Evolutionary conservation across 2,113 vertebrate species (phyloP), one percentile per base, ranked within the genome.

Genomic region (Petromus typicus): DNA sequence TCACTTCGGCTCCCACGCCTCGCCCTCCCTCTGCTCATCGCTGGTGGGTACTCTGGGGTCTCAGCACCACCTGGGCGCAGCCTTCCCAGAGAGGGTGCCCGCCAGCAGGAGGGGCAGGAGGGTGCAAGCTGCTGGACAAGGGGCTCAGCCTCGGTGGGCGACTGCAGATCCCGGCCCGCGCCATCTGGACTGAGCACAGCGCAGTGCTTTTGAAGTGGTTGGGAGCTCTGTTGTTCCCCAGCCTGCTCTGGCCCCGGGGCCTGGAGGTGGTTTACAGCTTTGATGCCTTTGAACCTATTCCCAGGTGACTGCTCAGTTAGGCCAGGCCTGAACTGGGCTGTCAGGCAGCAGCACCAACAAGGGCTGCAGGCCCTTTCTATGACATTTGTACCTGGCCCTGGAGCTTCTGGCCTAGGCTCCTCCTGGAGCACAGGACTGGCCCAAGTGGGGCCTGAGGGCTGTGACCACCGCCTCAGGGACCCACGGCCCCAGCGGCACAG

Each of bases 221-320:
- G 30, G 85, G 92, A 67, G 54, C 90, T 91, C 97, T 98, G 6
- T 98, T 98, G 96, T 97, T 95, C 75, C 51, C 90, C 90, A 80
- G 95, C 71, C 96, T 3, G 87, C 95, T 64, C 89, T 92, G 96
- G 96, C 96, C 92, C 25, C 54, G 0, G 54, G 94, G 97, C 94
- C 97, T 97, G 97, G 97, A 97, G 96, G 96, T 95, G 96, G 96
- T 97, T 97, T 96, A 95, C 94, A 61, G 97, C 96, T 94, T 91
- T 37, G 75, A 92, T 95, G 97, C 96, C 97, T 97, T 98, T 97
- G 97, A 97, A 97, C 95, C 89, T 93, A 96, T 84, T 97, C 96
- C 97, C 97, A 97, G 97, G 97, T 97, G 97, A 97, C 14, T 30
- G 86, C 96, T 95, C 97, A 80, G 82, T 93, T 86, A 96, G 97